Base-by-base conservation (phyloP, 2,113 vertebrate genomes). In the Malurus alboscapulatus region DNA sequence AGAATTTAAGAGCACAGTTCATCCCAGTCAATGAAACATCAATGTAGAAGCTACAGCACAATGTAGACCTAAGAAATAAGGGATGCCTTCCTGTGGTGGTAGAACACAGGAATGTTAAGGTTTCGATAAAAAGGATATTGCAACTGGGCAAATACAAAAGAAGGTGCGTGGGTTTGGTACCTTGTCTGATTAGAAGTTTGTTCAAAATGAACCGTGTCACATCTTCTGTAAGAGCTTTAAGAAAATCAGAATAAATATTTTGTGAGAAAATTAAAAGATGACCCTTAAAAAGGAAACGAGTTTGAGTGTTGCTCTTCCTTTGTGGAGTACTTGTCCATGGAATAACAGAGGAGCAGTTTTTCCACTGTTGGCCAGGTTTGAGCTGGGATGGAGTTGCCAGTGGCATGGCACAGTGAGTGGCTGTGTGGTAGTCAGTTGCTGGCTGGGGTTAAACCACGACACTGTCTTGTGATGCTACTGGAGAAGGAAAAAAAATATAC, bases 151-250 rank as follows among this genome's bases (percentile, higher is more conserved):
- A 38, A 18, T 9, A 22, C 2, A 9, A 32, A 58, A 58, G 34
- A 10, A 54, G 12, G 14, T 18, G 8, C 0, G 0, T 27, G 36
- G 32, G 7, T 32, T 89, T 63, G 16, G 29, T 21, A 14, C 22
- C 17, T 44, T 42, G 8, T 29, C 71, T 71, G 45, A 22, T 40
- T 3, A 30, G 54, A 38, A 24, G 19, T 25, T 29, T 27, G 14
- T 40, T 68, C 59, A 47, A 38, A 63, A 61, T 12, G 7, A 51
- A 26, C 2, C 0, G 12, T 17, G 20, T 48, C 10, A 1, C 5
- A 2, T 61, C 30, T 47, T 55, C 62, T 24, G 19, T 21, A 26
- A 58, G 36, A 59, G 7, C 63, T 57, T 71, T 47, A 32, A 67
- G 40, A 34, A 75, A 87, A 51, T 27, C 14, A 17, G 62, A 68